Percentiles rank a stretch among this genome's conserved stretches.
phyloP scores from a whole-genome alignment of 1,140 invertebrate genomes.

The Brachionus rubens region DNA sequence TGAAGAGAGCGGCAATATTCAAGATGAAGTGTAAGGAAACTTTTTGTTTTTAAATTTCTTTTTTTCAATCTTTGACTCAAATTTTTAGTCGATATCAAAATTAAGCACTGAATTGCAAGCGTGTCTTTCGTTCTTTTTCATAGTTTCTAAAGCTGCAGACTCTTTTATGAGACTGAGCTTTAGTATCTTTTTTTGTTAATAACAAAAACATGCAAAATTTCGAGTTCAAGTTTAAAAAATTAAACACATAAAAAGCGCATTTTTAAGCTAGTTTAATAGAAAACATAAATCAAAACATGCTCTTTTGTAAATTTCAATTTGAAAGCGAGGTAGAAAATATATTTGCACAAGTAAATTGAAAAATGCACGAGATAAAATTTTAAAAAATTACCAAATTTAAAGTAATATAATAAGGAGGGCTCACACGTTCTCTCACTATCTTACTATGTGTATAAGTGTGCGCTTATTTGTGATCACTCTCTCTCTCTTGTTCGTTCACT shows the following conservation, averaged over 20 bases:
- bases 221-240: constrained; percentile 34
- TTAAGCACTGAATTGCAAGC: neutral
- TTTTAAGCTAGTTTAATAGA: neutral
- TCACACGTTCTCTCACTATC: neutral
- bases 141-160: constrained; percentile 24
- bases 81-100: neutral
- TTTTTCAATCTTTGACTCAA: no score
- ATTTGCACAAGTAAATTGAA: no score
- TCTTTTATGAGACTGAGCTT: no score
- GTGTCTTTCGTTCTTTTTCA: neutral
- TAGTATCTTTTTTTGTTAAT: no score
- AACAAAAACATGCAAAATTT: no score
- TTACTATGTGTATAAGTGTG: constrained; percentile 23
- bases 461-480: neutral
- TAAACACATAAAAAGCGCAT: constrained; percentile 24
- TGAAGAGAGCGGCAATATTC: neutral
- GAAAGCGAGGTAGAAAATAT: neutral
- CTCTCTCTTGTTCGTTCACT: neutral
- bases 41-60: no score
- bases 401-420: neutral
- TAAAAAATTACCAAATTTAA: neutral
- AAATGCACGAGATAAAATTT: no score
- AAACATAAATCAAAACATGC: constrained; percentile 17
- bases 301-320: neutral
- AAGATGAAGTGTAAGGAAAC: constrained; percentile 15